Evolutionary conservation across 2,113 vertebrate species (phyloP).

Genomic region (cat (Felis catus)): DNA sequence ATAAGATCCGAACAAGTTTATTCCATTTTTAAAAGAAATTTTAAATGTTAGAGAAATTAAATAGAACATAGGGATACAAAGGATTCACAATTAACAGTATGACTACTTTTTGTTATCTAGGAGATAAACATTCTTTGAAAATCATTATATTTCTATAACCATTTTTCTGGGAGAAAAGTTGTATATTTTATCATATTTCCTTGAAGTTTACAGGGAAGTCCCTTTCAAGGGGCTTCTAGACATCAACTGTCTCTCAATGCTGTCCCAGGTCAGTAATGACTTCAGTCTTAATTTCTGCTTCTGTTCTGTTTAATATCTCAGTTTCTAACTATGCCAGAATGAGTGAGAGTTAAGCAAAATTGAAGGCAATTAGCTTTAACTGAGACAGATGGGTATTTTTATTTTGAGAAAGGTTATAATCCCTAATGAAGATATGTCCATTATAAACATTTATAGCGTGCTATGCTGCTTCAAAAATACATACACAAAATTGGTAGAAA

Average conservation of each 20-base stretch:
- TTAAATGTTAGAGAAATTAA: not conserved
- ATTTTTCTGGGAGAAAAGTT: not conserved
- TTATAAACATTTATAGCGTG: not conserved
- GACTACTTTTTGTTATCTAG: not conserved
- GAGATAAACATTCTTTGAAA: not conserved
- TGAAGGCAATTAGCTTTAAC: not conserved
- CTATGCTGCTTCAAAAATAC: not conserved
- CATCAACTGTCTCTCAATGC: not conserved
- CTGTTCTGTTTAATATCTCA: not conserved
- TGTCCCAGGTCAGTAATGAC: not conserved
- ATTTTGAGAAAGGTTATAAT: not conserved
- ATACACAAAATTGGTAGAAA: not conserved
- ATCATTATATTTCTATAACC: constrained; percentile 3
- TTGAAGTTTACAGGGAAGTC: not conserved
- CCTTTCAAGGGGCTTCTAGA: not conserved
- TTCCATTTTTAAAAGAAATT: not conserved
- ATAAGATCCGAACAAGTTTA: not conserved
- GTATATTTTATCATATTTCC: not conserved
- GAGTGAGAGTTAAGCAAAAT: not conserved
- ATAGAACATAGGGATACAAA: not conserved
- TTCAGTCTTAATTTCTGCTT: not conserved
- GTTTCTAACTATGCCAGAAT: not conserved
- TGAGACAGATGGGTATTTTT: not conserved
- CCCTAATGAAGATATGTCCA: not conserved
- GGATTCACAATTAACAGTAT: not conserved